These are phyloP conservation scores for Leptothorax acervorum DNA, from an alignment of 2,888 invertebrate genomes.

Conservation along the genomic window DNA sequence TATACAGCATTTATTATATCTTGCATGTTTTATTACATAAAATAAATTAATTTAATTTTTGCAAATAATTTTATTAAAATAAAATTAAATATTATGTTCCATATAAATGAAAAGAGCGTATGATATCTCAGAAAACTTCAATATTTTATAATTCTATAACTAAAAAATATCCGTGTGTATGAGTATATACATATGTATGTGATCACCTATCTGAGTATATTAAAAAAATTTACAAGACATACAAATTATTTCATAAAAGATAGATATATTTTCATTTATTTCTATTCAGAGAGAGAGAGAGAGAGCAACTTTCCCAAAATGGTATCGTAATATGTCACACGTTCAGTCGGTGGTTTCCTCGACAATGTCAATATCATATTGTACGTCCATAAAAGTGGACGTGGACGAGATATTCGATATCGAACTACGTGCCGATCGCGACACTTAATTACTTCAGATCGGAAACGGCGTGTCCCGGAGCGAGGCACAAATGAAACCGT, in stretches of 20 bases:
- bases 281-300: neutral
- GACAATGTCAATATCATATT: conserved; percentile 52
- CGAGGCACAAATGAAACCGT: conserved; percentile 55
- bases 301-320: conserved; percentile 26
- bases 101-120: neutral
- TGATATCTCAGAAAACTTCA: neutral
- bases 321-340: conserved; percentile 44
- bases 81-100: neutral
- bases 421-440: conserved; percentile 48
- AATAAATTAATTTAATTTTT: neutral
- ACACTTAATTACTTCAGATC: conserved; percentile 60
- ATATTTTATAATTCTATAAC: neutral
- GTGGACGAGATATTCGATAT: conserved; percentile 44
- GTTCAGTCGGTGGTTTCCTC: conserved; percentile 38
- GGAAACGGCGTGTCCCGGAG: conserved; percentile 28
- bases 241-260: too few relatives aligned
- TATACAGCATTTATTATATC: neutral
- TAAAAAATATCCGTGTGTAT: neutral
- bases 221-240: neutral
- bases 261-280: neutral
- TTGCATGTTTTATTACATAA: neutral
- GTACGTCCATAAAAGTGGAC: conserved; percentile 43
- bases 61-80: conserved; percentile 2
- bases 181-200: neutral
- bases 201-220: neutral